Percentiles rank a stretch among this genome's conserved stretches.
phyloP scores from a whole-genome alignment of 2,797 vertebrate species.

The Enteromius trimaculatus region DNA sequence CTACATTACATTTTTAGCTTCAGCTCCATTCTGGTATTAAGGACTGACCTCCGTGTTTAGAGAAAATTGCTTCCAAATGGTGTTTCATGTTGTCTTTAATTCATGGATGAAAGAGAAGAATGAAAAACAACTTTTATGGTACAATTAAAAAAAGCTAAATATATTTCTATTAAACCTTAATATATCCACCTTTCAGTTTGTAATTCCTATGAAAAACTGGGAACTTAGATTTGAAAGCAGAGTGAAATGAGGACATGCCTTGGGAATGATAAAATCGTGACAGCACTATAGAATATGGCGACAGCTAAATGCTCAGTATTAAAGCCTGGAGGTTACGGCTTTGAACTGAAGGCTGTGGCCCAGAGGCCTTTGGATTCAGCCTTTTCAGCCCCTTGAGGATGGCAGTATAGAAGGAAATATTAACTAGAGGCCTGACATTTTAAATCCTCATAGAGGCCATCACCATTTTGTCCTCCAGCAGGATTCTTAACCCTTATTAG shows the following conservation, averaged over 20 bases:
- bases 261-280: conserved; percentile 24
- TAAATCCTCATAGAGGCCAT: conserved; percentile 39
- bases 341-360: conserved; percentile 36
- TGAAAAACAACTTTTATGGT: neutral
- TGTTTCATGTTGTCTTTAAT: neutral
- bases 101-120: neutral
- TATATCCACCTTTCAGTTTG: conserved; percentile 7
- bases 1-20: conserved; percentile 11
- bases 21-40: neutral
- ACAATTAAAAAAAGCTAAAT: neutral
- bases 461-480: conserved; percentile 27
- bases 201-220: conserved; percentile 2
- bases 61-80: neutral
- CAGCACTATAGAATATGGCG: conserved; percentile 26
- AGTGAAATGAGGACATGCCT: conserved; percentile 5
- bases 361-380: conserved; percentile 32
- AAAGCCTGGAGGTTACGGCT: conserved; percentile 38
- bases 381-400: conserved; percentile 28
- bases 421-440: conserved; percentile 40
- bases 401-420: conserved; percentile 37
- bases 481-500: conserved; percentile 39
- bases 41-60: neutral
- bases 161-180: conserved; percentile 3
- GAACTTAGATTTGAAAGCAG: conserved; percentile 17
- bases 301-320: conserved; percentile 31